Evolutionary conservation across 2,113 vertebrate genomes (phyloP), one percentile per base, ranked within the genome.

Genomic region (Oncorhynchus nerka): DNA sequence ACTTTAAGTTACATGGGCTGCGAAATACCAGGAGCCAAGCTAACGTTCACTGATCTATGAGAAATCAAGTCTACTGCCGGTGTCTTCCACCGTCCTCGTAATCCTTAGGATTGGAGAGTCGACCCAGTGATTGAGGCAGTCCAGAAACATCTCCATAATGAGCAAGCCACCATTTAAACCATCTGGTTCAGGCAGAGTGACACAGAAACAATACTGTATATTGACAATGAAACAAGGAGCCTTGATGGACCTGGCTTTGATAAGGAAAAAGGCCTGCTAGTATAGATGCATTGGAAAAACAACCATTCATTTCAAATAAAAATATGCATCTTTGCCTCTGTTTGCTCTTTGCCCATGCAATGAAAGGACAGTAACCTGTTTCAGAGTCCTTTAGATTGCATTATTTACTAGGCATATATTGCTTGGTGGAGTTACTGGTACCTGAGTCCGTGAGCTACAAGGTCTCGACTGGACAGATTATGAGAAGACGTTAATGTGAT

Each of bases 31-130:
- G 93, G 93, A 95, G 91, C 93, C 87, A 85, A 92, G 95, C 96
- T 92, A 94, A 92, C 90, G 94, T 95, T 97, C 96, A 95, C 94
- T 96, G 95, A 96, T 97, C 95, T 96, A 93, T 94, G 93, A 92
- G 95, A 95, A 97, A 96, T 96, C 94, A 95, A 95, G 96, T 96
- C 95, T 96, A 96, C 95, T 90, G 89, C 89, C 89, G 55, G 75
- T 48, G 19, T 88, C 81, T 82, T 84, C 82, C 84, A 81, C 79
- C 78, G 82, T 90, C 67, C 69, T 80, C 69, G 87, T 92, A 88
- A 92, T 86, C 89, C 86, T 87, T 87, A 86, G 80, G 75, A 89
- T 82, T 82, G 76, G 79, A 78, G 83, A 86, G 83, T 79, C 81
- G 65, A 76, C 78, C 75, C 57, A 76, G 77, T 89, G 89, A 91